These are phyloP conservation scores for Pterocles gutturalis DNA, from an alignment of 2,113 vertebrate species.

Conservation along the genomic window DNA sequence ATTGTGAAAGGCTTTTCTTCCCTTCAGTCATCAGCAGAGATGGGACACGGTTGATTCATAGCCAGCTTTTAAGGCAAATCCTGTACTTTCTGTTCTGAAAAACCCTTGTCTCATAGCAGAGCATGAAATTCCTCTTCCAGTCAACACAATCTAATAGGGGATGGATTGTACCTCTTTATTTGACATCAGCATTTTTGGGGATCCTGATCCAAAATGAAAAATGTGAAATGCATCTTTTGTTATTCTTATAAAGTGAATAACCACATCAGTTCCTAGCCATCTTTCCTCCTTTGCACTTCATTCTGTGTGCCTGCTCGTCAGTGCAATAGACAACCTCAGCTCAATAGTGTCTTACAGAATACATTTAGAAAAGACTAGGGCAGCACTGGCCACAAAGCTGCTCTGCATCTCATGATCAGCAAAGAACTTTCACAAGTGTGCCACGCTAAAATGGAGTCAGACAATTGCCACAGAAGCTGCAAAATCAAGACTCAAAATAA, in stretches of 20 bases:
- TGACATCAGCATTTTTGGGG: not conserved
- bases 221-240: not conserved
- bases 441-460: not conserved
- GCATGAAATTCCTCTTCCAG: not conserved
- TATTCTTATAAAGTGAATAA: not conserved
- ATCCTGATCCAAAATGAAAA: not conserved
- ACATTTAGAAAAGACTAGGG: not conserved
- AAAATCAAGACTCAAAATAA: conserved; percentile 11
- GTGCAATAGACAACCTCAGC: not conserved
- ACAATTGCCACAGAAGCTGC: not conserved
- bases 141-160: not conserved
- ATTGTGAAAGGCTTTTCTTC: not conserved
- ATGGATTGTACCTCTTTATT: not conserved
- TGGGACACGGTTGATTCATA: no score
- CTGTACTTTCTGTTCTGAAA: not conserved
- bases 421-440: not conserved
- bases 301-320: not conserved
- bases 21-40: not conserved
- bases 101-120: not conserved
- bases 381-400: not conserved
- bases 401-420: not conserved
- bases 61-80: not conserved
- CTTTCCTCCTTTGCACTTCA: not conserved
- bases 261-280: not conserved
- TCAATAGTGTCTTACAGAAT: not conserved